These are phyloP conservation scores for Clamator glandarius DNA, from an alignment of 2,797 vertebrate species.

Conservation along the genomic window DNA sequence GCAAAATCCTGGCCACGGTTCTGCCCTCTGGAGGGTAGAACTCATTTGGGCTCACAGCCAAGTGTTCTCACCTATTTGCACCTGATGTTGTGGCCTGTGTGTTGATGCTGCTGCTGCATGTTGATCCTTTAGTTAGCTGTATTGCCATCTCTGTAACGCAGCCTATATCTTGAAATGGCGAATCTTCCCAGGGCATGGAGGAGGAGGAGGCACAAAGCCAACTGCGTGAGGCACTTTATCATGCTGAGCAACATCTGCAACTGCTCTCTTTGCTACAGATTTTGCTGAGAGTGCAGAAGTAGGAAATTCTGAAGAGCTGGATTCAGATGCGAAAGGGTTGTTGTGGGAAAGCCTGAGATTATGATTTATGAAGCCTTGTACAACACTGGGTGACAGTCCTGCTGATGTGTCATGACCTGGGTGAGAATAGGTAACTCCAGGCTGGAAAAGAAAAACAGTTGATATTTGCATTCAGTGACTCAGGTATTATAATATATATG, in stretches of 20 bases:
- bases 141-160: neutral
- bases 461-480: neutral
- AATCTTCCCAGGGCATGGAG: conserved; percentile 73
- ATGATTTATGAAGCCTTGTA: conserved; percentile 37
- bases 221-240: neutral
- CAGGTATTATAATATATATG: neutral
- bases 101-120: neutral
- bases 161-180: conserved; percentile 72
- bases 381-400: neutral
- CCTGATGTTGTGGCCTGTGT: neutral
- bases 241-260: conserved; percentile 26
- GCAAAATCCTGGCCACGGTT: neutral
- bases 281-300: neutral
- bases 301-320: conserved; percentile 70
- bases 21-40: neutral
- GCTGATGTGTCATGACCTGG: neutral
- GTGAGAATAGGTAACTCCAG: conserved; percentile 3
- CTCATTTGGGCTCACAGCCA: neutral
- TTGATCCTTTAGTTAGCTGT: neutral
- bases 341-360: conserved; percentile 64
- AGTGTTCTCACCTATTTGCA: neutral
- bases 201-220: neutral
- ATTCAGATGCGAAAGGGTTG: conserved; percentile 67
- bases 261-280: conserved; percentile 29
- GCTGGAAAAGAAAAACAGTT: conserved; percentile 59